phyloP scores from a whole-genome alignment of 2,888 invertebrate species.

The Scaptomyza cyrtandrae region DNA sequence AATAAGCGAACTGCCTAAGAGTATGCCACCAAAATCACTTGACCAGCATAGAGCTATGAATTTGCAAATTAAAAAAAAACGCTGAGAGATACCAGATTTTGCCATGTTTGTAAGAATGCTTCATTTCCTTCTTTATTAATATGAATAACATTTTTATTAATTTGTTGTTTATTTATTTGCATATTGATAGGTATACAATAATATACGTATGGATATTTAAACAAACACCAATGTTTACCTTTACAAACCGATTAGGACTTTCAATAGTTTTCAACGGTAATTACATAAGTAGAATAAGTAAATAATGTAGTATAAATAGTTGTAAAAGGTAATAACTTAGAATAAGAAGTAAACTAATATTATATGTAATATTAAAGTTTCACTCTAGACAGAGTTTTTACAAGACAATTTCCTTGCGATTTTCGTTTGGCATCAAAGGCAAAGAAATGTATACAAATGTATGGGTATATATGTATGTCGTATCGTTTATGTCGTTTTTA shows the following conservation, averaged over 20 bases:
- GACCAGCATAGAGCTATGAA: no score
- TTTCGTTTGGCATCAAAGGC: slow-evolving; percentile 71
- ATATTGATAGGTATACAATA: slow-evolving; percentile 45
- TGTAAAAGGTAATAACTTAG: slow-evolving; percentile 42
- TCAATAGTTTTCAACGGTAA: slow-evolving; percentile 29
- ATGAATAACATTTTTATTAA: not conserved
- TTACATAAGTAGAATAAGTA: slow-evolving; percentile 35
- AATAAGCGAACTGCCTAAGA: no score
- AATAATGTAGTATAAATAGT: slow-evolving; percentile 49
- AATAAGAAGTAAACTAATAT: slow-evolving; percentile 45
- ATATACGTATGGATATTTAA: slow-evolving; percentile 58
- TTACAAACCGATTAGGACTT: slow-evolving; percentile 47
- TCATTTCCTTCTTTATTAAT: no score
- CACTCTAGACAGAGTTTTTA: slow-evolving; percentile 57
- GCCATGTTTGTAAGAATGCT: no score
- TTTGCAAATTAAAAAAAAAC: no score
- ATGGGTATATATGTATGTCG: slow-evolving; percentile 28
- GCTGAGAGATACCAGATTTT: no score
- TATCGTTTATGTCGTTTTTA: slow-evolving; percentile 42
- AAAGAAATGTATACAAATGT: slow-evolving; percentile 41
- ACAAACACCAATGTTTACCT: slow-evolving; percentile 71
- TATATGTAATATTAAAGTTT: slow-evolving; percentile 65
- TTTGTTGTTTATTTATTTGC: slow-evolving; percentile 51
- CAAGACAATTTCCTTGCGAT: slow-evolving; percentile 62
- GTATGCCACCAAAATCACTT: no score